Evolutionary conservation across 2,888 invertebrate genomes (phyloP).

Genomic region (Drosophila algonquin): DNA sequence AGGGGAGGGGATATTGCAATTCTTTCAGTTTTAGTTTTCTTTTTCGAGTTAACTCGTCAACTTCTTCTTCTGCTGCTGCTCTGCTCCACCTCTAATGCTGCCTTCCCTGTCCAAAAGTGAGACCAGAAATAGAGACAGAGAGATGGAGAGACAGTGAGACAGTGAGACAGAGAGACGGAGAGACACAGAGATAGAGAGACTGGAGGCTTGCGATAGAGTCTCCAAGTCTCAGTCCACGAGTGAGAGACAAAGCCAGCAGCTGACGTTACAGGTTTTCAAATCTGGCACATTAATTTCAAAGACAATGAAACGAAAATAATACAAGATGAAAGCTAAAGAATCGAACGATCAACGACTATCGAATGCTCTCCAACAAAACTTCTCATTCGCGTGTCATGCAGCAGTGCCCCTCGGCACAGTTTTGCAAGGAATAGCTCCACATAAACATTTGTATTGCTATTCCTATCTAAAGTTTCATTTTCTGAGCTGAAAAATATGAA

Average conservation of each 20-base stretch:
- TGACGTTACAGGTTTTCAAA: constrained; percentile 78
- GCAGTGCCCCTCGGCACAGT: no score
- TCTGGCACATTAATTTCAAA: constrained; percentile 77
- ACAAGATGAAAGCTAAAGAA: constrained; percentile 48
- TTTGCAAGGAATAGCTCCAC: no score
- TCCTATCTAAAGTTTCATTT: no score
- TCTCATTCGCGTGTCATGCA: no score
- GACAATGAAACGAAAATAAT: constrained; percentile 70
- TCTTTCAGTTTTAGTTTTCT: constrained; percentile 56
- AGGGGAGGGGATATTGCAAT: constrained; percentile 50
- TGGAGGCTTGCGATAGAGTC: constrained; percentile 37
- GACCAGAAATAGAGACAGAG: constrained; percentile 16
- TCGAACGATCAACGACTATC: constrained; percentile 9
- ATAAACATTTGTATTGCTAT: no score
- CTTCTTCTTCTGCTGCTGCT: constrained; percentile 15
- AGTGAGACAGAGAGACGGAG: constrained; percentile 22
- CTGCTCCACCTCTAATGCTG: background rate
- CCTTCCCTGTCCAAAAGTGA: constrained; percentile 8
- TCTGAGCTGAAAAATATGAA: no score
- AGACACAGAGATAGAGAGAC: constrained; percentile 10
- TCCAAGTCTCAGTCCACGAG: constrained; percentile 15
- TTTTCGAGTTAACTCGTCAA: constrained; percentile 54
- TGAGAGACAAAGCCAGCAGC: constrained; percentile 43
- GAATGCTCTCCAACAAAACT: constrained; percentile 39
- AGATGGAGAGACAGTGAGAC: background rate